Percentiles rank a stretch among this genome's conserved stretches.
phyloP scores from a whole-genome alignment of 2,888 invertebrate species.

The Pristionchus mayeri region DNA sequence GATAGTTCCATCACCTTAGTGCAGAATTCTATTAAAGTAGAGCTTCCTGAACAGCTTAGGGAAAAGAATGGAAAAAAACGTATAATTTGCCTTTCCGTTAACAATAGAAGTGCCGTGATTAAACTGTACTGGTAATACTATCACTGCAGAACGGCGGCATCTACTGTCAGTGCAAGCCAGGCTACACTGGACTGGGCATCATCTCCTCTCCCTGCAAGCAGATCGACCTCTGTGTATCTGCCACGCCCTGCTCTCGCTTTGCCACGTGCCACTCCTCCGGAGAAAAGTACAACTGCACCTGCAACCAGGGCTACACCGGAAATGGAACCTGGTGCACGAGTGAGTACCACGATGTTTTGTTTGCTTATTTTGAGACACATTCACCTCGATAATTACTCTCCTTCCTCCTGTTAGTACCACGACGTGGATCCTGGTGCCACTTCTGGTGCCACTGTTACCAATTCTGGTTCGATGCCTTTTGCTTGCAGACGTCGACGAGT shows the following conservation, averaged over 20 bases:
- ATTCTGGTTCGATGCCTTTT: slow-evolving; percentile 11
- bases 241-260: slow-evolving; percentile 41
- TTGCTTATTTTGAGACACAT: too few relatives aligned
- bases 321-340: slow-evolving; percentile 35
- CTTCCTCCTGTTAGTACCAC: too few relatives aligned
- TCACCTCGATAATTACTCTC: too few relatives aligned
- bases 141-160: slow-evolving; percentile 45
- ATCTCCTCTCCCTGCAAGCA: slow-evolving; percentile 39
- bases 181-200: slow-evolving; percentile 41
- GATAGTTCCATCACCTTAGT: too few relatives aligned
- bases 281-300: slow-evolving; percentile 43
- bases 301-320: slow-evolving; percentile 48
- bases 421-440: slow-evolving; percentile 14
- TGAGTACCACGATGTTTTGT: too few relatives aligned
- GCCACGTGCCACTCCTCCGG: neutral
- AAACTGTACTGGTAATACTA: too few relatives aligned
- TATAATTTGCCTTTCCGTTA: too few relatives aligned
- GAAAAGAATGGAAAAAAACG: too few relatives aligned
- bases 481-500: slow-evolving; percentile 48
- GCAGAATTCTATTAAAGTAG: too few relatives aligned
- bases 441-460: slow-evolving; percentile 34
- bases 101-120: neutral
- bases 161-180: slow-evolving; percentile 47
- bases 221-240: slow-evolving; percentile 9
- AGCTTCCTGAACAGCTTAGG: too few relatives aligned